Base-by-base conservation (phyloP, 1,140 invertebrate genomes). In the Zaprionus taronus region DNA sequence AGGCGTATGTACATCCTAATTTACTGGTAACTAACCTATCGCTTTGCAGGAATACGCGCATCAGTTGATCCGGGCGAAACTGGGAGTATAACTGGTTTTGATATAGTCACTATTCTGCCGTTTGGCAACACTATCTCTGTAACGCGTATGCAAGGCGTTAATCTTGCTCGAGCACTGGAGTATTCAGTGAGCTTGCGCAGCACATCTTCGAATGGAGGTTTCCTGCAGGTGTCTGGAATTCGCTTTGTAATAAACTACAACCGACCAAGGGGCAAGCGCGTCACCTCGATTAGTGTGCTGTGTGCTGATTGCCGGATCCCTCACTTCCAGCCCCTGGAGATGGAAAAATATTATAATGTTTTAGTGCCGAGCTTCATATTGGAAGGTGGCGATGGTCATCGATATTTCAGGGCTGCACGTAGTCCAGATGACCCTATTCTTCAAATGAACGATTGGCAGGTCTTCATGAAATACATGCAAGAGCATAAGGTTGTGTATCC, bases 181-280 rank as follows among this genome's bases (percentile, higher is more conserved):
- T 93, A 94, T 81, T 94, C 94, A 94, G 1, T 82, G 90, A 20
- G 5, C 0, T 17, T 87, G 83, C 93, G 94, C 14, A 84, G 80
- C 61, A 93, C 94, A 3, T 93, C 93, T 7, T 93, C 92, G 0
- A 67, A 92, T 6, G 95, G 94, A 14, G 94, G 94, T 66, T 95
- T 95, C 81, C 86, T 95, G 14, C 95, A 95, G 91, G 90, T 94
- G 14, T 94, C 95, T 9, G 95, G 95, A 1, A 75, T 95, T 24
- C 87, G 93, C 60, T 91, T 95, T 0, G 83, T 77, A 4, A 94
- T 94, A 61, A 93, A 96, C 89, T 92, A 94, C 71, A 85, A 92
- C 11, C 91, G 92, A 60, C 91, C 93, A 1, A 77, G 91, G 0
- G 94, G 94, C 7, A 92, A 91, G 6, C 91, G 95, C 15, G 92